Base-by-base conservation (phyloP, 2,797 vertebrate species). In the Tragopan temminckii region DNA sequence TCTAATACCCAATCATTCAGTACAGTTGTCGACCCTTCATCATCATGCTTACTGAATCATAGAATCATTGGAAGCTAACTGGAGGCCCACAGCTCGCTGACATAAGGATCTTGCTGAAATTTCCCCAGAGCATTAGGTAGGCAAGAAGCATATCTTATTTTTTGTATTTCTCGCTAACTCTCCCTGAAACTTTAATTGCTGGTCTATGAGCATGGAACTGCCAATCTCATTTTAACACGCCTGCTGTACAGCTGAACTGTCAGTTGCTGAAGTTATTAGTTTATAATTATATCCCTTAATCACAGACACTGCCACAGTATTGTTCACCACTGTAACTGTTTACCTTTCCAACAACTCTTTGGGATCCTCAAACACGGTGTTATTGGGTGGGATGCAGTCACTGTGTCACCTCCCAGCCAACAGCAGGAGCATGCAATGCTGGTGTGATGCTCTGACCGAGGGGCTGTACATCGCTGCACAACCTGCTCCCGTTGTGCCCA, bases 261-360 rank as follows among this genome's bases (percentile, higher is more conserved):
- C 96, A 97, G 74, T 35, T 76, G 76, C 75, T 57, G 87, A 89
- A 91, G 67, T 91, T 77, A 85, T 57, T 71, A 81, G 24, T 91
- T 91, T 94, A 62, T 97, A 97, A 97, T 98, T 97, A 98, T 97
- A 97, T 66, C 89, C 78, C 62, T 92, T 97, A 97, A 97, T 97
- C 97, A 97, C 94, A 88, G 94, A 59, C 74, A 83, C 23, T 68
- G 57, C 42, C 79, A 52, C 72, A 83, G 9, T 72, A 78, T 88
- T 64, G 59, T 81, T 96, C 72, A 80, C 66, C 75, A 36, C 69
- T 82, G 75, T 85, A 92, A 95, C 87, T 95, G 93, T 95, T 96
- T 93, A 91, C 55, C 58, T 96, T 96, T 96, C 94, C 95, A 85
- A 80, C 64, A 35, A 64, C 89, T 78, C 89, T 76, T 94, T 83